Evolutionary conservation across 2,888 invertebrate genomes (phyloP).

Genomic region (Fragum sueziense): DNA sequence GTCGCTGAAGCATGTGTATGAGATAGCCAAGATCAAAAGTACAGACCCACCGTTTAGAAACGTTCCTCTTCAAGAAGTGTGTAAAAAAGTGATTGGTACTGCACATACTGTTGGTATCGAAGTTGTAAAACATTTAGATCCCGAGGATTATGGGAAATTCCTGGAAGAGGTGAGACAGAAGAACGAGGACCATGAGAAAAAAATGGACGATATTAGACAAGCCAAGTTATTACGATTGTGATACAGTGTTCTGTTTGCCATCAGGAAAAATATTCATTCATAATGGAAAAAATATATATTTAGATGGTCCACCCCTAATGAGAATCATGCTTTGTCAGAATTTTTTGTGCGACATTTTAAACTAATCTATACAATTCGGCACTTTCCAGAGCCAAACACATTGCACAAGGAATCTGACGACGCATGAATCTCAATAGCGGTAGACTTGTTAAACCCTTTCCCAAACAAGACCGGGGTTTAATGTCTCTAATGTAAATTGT

Average conservation of each 20-base stretch:
- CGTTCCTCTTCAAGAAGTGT: constrained; percentile 84
- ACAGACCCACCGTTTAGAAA: constrained; percentile 87
- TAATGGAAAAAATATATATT: no score
- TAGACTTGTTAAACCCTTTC: no score
- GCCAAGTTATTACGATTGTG: constrained; percentile 91
- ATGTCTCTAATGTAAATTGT: no score
- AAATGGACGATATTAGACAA: constrained; percentile 92
- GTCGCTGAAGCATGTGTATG: constrained; percentile 96
- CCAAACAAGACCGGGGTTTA: no score
- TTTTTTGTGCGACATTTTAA: background rate
- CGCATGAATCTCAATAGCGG: no score
- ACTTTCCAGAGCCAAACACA: no score
- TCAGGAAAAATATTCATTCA: no score
- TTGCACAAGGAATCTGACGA: no score
- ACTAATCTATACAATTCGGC: no score
- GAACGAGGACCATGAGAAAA: constrained; percentile 89
- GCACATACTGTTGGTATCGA: constrained; percentile 93
- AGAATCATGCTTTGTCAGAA: no score
- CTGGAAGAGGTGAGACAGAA: constrained; percentile 88
- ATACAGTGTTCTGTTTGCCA: constrained; percentile 4
- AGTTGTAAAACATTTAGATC: constrained; percentile 89
- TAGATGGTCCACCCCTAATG: no score
- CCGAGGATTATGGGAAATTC: constrained; percentile 90
- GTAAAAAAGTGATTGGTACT: constrained; percentile 89
- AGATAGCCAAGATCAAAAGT: constrained; percentile 98